Conservation (phyloP, 2,113 vertebrate genomes). For the Mastomys natalensis region DNA sequence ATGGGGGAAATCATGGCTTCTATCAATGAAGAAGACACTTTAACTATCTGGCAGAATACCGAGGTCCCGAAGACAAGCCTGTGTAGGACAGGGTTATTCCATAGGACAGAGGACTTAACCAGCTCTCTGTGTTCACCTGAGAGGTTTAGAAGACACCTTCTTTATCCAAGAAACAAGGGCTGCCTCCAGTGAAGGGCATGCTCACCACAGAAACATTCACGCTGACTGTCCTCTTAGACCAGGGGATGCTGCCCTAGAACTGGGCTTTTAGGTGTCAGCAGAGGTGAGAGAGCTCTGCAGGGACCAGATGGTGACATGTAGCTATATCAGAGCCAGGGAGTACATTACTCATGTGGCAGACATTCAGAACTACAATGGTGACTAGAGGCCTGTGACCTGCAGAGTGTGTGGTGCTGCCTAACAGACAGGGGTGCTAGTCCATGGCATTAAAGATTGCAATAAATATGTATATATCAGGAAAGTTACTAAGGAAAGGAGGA, state of each 20-base stretch:
- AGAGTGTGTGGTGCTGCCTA: not conserved
- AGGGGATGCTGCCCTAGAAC: not conserved
- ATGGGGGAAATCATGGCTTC: not conserved
- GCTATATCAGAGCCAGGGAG: not conserved
- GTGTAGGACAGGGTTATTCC: not conserved
- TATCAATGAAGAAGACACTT: not conserved
- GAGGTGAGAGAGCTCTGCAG: not conserved
- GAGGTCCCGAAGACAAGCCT: not conserved
- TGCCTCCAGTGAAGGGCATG: not conserved
- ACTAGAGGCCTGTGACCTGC: not conserved
- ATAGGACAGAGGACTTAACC: not conserved
- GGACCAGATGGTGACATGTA: not conserved
- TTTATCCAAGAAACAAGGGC: not conserved
- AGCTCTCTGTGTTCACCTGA: not conserved
- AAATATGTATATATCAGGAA: not conserved
- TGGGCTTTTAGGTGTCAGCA: not conserved
- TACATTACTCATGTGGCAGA: no score
- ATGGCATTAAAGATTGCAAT: not conserved
- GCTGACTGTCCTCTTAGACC: not conserved
- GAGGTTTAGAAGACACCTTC: not conserved
- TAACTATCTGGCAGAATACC: not conserved
- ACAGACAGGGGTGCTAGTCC: not conserved
- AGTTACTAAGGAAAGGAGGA: not conserved
- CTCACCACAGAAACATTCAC: accelerated
- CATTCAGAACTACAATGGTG: not conserved